Evolutionary conservation across 2,888 invertebrate species (phyloP), one percentile per base, ranked within the genome.

Genomic region (Penaeus monodon): DNA sequence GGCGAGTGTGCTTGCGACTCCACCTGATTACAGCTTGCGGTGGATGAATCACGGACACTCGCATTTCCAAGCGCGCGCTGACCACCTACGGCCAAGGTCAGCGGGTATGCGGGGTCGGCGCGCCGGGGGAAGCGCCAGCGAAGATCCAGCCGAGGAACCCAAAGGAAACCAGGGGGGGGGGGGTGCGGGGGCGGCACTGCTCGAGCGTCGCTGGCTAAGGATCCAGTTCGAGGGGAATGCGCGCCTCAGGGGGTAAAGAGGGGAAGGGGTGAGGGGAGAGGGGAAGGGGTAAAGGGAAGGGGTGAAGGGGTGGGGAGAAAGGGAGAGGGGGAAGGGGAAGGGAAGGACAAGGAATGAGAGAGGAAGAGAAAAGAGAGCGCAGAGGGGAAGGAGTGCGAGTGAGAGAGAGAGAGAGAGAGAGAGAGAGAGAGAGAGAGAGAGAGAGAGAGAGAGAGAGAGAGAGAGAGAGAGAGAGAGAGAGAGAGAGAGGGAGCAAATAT

Each of bases 351-450:
- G 17, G 24, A 57, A 22, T 27, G 17, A 44, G 24, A n/a, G 14
- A 3, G 49, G 57, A 44, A 10, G n/a, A 14, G 17, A 24, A 6
- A n/a, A 14, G 77, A 22, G 44, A 22, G 77, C 0, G 10, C 1
- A 4, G 57, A n/a, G n/a, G 22, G 24, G 24, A 22, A 57, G 27
- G 77, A 22, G 57, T 27, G 49, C 8, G 22, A 4, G 70, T n/a
- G n/a, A 2, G 24, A 44, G 44, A 10, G 44, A 44, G 44, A 10
- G 3, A 44, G 10, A 10, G 10, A 44, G 44, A 10, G 2, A 22
- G 44, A 38, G 44, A 38, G 57, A 70, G 49, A 82, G 29, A 63
- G 81, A 82, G 73, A 57, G 81, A 82, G 57, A 82, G 81, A 82
- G 81, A 70, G 70, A 73, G 81, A 49, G 81, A 77, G 10, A 3